Conservation (phyloP, 2,797 vertebrate genomes). For the Syndactyla subalaris region DNA sequence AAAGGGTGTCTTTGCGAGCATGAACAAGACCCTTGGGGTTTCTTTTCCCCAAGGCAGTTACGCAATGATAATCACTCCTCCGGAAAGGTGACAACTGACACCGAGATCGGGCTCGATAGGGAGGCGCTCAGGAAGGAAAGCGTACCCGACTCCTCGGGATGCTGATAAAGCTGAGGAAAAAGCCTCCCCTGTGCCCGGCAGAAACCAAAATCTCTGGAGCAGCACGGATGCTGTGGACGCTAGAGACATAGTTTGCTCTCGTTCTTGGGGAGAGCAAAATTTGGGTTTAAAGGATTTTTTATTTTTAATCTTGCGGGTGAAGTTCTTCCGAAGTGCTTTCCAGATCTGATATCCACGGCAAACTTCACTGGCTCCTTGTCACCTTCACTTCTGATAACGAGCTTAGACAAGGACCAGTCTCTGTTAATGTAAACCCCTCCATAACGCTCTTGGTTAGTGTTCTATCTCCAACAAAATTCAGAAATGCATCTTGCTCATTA, state of each 20-base stretch:
- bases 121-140: constrained; percentile 23
- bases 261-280: neutral
- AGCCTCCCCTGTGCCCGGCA: neutral
- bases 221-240: neutral
- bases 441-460: neutral
- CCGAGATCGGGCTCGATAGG: neutral
- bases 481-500: neutral
- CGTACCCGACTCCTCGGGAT: neutral
- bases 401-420: constrained; percentile 1
- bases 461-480: neutral
- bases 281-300: neutral
- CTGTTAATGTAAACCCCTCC: neutral
- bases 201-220: constrained; percentile 6
- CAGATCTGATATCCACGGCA: constrained; percentile 38
- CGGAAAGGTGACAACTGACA: neutral
- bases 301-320: neutral
- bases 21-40: neutral
- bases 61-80: neutral
- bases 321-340: constrained; percentile 20
- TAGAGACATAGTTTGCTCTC: neutral
- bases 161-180: constrained; percentile 27
- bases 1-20: neutral
- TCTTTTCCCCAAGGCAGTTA: neutral
- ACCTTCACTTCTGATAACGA: neutral
- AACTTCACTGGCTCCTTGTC: constrained; percentile 1